Evolutionary conservation across 2,797 vertebrate species (phyloP).

Genomic region (Acanthurus lineatus): DNA sequence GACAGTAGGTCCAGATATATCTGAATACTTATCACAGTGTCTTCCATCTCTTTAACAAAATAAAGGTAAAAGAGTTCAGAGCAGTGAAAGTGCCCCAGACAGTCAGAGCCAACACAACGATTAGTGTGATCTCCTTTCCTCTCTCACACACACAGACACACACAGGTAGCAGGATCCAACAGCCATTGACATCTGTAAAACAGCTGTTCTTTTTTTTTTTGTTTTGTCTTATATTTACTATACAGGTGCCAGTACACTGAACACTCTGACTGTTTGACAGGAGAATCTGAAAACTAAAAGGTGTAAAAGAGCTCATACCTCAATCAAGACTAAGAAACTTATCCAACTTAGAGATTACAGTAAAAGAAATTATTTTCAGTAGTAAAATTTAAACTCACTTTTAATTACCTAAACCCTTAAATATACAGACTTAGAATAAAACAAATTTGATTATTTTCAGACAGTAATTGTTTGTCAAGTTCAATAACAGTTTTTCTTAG

Average conservation of each 20-base stretch:
- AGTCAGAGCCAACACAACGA: slow-evolving; percentile 14
- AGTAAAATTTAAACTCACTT: neutral
- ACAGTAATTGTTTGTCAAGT: neutral
- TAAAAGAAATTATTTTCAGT: neutral
- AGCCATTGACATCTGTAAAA: neutral
- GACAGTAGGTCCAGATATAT: slow-evolving; percentile 20
- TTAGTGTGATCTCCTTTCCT: neutral
- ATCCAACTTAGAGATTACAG: neutral
- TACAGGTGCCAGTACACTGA: neutral
- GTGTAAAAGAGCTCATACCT: neutral
- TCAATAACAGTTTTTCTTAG: neutral
- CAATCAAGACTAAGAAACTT: neutral
- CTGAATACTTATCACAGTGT: slow-evolving; percentile 47
- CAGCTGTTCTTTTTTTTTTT: neutral
- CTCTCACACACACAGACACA: neutral
- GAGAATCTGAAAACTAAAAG: slow-evolving; percentile 5
- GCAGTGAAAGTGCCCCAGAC: slow-evolving; percentile 3
- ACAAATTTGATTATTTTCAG: slow-evolving; percentile 4
- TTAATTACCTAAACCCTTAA: neutral
- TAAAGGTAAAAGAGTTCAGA: slow-evolving; percentile 28
- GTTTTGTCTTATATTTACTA: slow-evolving; percentile 3
- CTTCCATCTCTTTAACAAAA: slow-evolving; percentile 50
- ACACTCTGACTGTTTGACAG: neutral
- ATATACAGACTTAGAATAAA: neutral
- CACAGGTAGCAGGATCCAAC: slow-evolving; percentile 8